Percentiles rank a stretch among this genome's conserved stretches.
These are phyloP conservation scores for Erannis defoliaria DNA, from an alignment of 2,888 invertebrate species.

Conservation along the genomic window DNA sequence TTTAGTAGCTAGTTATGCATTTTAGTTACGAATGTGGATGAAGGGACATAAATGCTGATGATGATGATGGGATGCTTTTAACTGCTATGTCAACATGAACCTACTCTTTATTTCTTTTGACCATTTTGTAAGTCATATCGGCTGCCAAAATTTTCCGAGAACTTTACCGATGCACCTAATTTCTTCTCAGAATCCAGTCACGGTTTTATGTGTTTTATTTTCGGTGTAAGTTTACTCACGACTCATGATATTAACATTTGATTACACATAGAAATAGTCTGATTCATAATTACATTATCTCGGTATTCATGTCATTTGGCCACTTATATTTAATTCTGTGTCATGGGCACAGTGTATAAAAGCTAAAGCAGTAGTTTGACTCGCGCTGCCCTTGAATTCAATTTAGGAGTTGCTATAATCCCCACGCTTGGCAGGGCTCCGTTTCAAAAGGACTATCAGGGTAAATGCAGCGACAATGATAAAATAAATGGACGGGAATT, in stretches of 20 bases:
- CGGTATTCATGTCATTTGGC: constrained; percentile 35
- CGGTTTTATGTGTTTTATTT: not conserved
- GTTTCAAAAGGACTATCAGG: no score
- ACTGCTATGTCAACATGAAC: constrained; percentile 1
- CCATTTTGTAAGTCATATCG: constrained; percentile 5
- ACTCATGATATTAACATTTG: constrained; percentile 20
- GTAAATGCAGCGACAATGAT: no score
- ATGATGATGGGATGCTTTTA: no score
- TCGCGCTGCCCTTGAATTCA: no score
- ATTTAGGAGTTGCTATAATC: no score
- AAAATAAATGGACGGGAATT: no score
- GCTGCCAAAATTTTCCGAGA: constrained; percentile 8
- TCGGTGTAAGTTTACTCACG: constrained; percentile 11
- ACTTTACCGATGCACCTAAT: constrained; percentile 1
- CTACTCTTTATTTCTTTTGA: not conserved
- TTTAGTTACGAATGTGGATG: no score
- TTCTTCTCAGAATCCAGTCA: not conserved
- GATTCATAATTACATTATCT: constrained; percentile 39
- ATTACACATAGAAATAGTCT: constrained; percentile 32
- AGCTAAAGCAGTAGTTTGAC: no score
- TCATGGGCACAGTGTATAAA: constrained; percentile 25
- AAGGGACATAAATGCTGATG: no score
- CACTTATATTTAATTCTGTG: constrained; percentile 25
- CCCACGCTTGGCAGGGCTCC: no score
- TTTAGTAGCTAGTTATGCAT: no score